A percentile compares a stretch with the other conserved stretches of the same genome.
Conservation (phyloP, 2,113 vertebrate species). For the Noturus placidus region DNA sequence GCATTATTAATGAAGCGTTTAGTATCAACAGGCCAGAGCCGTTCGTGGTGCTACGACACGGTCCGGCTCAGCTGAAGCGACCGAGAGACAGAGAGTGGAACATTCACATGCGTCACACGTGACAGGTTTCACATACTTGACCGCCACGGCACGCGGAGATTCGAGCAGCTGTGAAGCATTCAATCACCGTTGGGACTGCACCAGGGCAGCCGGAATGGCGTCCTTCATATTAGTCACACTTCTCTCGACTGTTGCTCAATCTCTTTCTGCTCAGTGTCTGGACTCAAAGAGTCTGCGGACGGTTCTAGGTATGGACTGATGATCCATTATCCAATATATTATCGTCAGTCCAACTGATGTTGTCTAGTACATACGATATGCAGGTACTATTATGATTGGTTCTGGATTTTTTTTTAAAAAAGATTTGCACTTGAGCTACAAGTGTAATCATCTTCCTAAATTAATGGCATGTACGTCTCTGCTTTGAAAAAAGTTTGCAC, state of each 20-base stretch:
- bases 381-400: not conserved
- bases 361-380: not conserved
- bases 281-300: not conserved
- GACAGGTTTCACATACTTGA: not conserved
- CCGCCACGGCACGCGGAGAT: not conserved
- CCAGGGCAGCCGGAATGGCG: not conserved
- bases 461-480: not conserved
- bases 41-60: not conserved
- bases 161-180: not conserved
- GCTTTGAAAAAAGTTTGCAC: not conserved
- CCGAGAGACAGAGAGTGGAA: not conserved
- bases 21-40: constrained; percentile 33
- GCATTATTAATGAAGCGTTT: constrained; percentile 54
- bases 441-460: not conserved
- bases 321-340: not conserved
- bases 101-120: not conserved
- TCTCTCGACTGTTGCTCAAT: not conserved
- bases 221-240: not conserved
- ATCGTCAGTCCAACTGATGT: not conserved
- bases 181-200: not conserved
- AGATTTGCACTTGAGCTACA: not conserved
- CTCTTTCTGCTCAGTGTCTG: not conserved
- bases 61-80: not conserved
- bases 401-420: not conserved
- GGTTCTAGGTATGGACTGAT: not conserved